Evolutionary conservation across 1,140 invertebrate species (phyloP).

Genomic region (Helicoverpa armigera): DNA sequence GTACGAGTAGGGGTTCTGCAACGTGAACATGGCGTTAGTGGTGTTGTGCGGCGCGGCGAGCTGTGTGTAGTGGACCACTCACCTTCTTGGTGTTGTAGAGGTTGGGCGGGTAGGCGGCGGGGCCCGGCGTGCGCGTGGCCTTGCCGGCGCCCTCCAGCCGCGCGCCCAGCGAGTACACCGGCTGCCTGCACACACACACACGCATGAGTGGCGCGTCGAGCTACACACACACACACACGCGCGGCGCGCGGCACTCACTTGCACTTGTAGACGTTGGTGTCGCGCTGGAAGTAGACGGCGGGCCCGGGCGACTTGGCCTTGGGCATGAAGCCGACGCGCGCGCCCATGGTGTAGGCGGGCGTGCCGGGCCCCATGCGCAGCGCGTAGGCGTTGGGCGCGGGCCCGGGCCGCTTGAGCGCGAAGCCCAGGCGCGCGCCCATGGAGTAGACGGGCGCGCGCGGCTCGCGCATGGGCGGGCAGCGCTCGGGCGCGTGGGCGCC

Average conservation of each 20-base stretch:
- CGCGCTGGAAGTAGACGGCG: slow-evolving; percentile 85
- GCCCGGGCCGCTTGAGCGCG: slow-evolving; percentile 79
- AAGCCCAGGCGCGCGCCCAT: slow-evolving; percentile 85
- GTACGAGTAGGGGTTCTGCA: slow-evolving; percentile 78
- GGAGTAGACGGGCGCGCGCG: slow-evolving; percentile 86
- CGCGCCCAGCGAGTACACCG: slow-evolving; percentile 72
- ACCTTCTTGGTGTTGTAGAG: slow-evolving; percentile 79
- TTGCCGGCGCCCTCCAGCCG: slow-evolving; percentile 66
- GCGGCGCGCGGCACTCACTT: slow-evolving; percentile 60
- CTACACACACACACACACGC: background rate
- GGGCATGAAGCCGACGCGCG: slow-evolving; percentile 68
- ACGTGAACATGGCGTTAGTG: background rate
- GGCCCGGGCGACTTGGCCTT: slow-evolving; percentile 87
- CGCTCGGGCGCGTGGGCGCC: slow-evolving; percentile 86
- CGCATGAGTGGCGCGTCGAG: too few relatives aligned
- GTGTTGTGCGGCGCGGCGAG: background rate
- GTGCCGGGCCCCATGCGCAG: slow-evolving; percentile 66
- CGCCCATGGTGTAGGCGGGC: slow-evolving; percentile 77
- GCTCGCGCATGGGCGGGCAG: slow-evolving; percentile 82
- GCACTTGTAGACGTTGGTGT: slow-evolving; percentile 73
- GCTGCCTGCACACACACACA: slow-evolving; percentile 50
- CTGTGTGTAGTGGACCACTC: background rate
- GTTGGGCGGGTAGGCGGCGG: slow-evolving; percentile 75
- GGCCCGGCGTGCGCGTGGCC: slow-evolving; percentile 67
- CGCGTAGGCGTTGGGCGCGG: slow-evolving; percentile 89